Evolutionary conservation across 2,888 invertebrate species (phyloP).

Genomic region (Melinopterus prodromus): DNA sequence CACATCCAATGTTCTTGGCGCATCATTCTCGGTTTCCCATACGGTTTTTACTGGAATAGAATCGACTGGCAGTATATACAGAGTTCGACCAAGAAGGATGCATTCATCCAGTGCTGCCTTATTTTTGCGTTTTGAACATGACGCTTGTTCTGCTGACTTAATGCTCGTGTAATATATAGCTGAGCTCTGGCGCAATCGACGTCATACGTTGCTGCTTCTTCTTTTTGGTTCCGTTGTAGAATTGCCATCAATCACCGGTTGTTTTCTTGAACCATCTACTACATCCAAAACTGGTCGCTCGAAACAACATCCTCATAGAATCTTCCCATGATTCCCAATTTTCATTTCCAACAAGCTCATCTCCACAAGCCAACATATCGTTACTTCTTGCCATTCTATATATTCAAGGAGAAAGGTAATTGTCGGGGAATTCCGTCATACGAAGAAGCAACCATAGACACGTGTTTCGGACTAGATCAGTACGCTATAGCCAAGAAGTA

Average conservation of each 20-base stretch:
- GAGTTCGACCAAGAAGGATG: constrained; percentile 5
- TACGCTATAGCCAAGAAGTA: no score
- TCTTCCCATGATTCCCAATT: constrained; percentile 12
- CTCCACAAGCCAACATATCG: not conserved
- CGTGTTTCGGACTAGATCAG: no score
- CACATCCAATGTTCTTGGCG: not conserved
- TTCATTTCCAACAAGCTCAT: constrained; percentile 5
- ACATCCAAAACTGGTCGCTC: not conserved
- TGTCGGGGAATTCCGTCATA: no score
- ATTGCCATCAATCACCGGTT: not conserved
- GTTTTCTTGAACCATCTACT: not conserved
- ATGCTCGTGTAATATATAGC: constrained; percentile 12
- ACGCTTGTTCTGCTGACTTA: constrained; percentile 4
- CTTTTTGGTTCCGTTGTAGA: not conserved
- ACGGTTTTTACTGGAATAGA: constrained; percentile 14
- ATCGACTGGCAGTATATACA: constrained; percentile 5
- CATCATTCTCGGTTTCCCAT: constrained; percentile 8
- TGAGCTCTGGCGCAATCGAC: constrained; percentile 7
- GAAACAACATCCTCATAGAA: constrained; percentile 5
- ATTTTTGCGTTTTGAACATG: not conserved
- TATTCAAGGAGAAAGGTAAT: no score
- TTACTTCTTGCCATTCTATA: not conserved
- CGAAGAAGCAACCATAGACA: no score
- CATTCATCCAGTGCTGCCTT: not conserved
- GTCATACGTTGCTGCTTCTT: not conserved